Percentiles rank a stretch among this genome's conserved stretches.
phyloP scores from a whole-genome alignment of 2,113 vertebrate species.

The Corydoras sp. region DNA sequence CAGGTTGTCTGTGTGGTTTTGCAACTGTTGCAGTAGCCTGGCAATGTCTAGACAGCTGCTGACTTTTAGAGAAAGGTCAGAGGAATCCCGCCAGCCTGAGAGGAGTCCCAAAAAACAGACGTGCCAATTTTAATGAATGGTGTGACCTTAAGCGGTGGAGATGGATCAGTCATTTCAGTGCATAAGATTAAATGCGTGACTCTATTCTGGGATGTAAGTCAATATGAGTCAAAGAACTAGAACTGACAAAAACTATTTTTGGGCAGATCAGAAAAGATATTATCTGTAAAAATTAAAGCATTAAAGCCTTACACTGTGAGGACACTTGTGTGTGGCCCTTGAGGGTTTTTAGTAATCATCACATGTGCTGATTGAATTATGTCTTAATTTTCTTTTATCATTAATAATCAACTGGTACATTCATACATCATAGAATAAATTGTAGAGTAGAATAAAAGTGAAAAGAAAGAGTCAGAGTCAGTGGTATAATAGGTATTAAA shows the following conservation, averaged over 20 bases:
- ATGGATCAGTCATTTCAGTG: conserved; percentile 52
- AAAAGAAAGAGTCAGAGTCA: no score
- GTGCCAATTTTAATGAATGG: conserved; percentile 67
- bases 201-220: conserved; percentile 7
- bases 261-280: background rate
- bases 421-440: no score
- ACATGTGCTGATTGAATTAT: no score
- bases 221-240: conserved; percentile 20
- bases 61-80: conserved; percentile 63
- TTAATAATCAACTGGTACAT: no score
- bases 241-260: background rate
- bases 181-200: conserved; percentile 49
- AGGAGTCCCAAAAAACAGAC: conserved; percentile 46
- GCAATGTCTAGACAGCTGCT: conserved; percentile 49
- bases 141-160: conserved; percentile 67
- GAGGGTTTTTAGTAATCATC: no score
- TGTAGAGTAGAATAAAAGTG: no score
- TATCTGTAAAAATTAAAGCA: no score
- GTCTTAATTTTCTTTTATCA: no score
- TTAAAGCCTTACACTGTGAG: no score
- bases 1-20: conserved; percentile 4
- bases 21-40: conserved; percentile 46
- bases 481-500: no score
- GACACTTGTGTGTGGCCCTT: no score
- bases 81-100: conserved; percentile 49